A percentile compares a stretch with the other conserved stretches of the same genome.
Evolutionary conservation across 2,888 invertebrate genomes (phyloP).

Genomic region (Caenorhabditis imperialis): DNA sequence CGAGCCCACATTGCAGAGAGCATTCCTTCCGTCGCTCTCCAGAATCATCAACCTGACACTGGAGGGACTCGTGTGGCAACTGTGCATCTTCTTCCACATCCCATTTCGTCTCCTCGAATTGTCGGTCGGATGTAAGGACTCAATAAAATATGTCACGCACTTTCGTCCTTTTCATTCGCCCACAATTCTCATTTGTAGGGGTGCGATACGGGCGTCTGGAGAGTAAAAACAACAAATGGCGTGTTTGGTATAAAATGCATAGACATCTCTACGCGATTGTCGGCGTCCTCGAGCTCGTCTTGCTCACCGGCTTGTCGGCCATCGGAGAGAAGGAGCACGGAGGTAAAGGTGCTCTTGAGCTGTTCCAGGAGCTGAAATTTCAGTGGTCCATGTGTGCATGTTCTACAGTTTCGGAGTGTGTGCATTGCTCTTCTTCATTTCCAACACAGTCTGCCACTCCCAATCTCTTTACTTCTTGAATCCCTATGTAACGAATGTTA

Average conservation of each 20-base stretch:
- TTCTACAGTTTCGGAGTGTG: conserved; percentile 73
- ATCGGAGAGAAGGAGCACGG: conserved; percentile 74
- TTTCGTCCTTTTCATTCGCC: not conserved
- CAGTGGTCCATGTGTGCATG: conserved; percentile 61
- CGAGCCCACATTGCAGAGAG: too few relatives aligned
- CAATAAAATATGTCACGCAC: not conserved
- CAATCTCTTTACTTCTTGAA: conserved; percentile 73
- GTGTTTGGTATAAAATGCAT: conserved; percentile 66
- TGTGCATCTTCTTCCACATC: conserved; percentile 73
- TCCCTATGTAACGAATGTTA: conserved; percentile 66
- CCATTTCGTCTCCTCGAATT: conserved; percentile 72
- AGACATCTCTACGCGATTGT: conserved; percentile 69
- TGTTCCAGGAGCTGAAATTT: conserved; percentile 15
- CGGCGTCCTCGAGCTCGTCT: conserved; percentile 80
- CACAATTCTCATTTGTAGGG: conserved; percentile 55
- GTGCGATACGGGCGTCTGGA: conserved; percentile 70
- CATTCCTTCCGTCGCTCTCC: conserved; percentile 74
- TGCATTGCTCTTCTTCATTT: conserved; percentile 72
- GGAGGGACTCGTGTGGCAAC: conserved; percentile 75
- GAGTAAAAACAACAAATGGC: conserved; percentile 60
- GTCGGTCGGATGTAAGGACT: conserved; percentile 70
- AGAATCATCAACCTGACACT: conserved; percentile 75
- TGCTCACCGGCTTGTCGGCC: conserved; percentile 78
- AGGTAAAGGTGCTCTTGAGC: conserved; percentile 18
- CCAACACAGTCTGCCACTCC: conserved; percentile 72